Evolutionary conservation across 2,888 invertebrate species (phyloP).

Genomic region (Sclerodermus sp.): DNA sequence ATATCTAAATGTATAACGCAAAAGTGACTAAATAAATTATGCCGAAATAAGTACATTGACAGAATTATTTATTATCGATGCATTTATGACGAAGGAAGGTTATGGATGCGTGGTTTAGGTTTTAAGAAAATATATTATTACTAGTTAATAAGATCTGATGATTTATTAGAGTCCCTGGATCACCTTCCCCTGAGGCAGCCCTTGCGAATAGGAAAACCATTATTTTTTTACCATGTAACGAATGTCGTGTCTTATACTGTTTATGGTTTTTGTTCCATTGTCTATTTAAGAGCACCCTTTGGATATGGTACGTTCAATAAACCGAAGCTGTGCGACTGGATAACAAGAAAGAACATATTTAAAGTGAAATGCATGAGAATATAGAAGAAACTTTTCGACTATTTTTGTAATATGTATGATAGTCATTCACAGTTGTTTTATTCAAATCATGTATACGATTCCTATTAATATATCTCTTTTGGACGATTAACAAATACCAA

Average conservation of each 20-base stretch:
- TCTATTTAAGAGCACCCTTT: slow-evolving; percentile 39
- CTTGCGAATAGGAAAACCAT: slow-evolving; percentile 32
- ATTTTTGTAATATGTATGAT: too few species aligned
- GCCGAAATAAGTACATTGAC: too few species aligned
- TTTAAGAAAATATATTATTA: too few species aligned
- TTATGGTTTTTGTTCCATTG: slow-evolving; percentile 25
- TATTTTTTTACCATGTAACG: slow-evolving; percentile 16
- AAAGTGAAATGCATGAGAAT: slow-evolving; percentile 10
- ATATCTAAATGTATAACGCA: too few species aligned
- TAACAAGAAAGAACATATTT: slow-evolving; percentile 15
- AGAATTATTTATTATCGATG: too few species aligned
- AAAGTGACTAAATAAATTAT: too few species aligned
- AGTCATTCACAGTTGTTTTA: too few species aligned
- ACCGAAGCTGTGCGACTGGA: slow-evolving; percentile 29
- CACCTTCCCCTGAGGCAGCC: slow-evolving; percentile 32
- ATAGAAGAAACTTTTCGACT: background rate
- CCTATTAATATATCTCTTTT: too few species aligned
- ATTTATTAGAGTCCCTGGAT: slow-evolving; percentile 35
- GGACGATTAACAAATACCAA: too few species aligned
- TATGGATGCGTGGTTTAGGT: too few species aligned
- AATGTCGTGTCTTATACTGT: slow-evolving; percentile 20
- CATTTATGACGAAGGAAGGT: too few species aligned
- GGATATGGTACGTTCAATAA: slow-evolving; percentile 37
- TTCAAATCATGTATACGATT: too few species aligned
- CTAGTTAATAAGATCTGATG: slow-evolving; percentile 27